Base-by-base conservation (phyloP, 2,888 invertebrate genomes). In the Falcaria lacertinaria region DNA sequence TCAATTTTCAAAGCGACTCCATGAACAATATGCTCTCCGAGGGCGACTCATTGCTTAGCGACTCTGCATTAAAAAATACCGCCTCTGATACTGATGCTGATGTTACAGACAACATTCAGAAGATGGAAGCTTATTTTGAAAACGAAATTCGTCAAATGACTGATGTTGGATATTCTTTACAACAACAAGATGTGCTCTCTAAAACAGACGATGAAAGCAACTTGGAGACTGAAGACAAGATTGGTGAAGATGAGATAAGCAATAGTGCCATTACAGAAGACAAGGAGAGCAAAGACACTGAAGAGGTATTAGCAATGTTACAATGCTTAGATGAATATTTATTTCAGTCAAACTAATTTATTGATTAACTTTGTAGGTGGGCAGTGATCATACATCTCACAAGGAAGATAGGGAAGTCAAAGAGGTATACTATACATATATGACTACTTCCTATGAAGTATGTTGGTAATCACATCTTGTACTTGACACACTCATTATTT, bases 1-100 rank as follows among this genome's bases (percentile, higher is more conserved):
- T 86, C 16, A 85, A 76, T 16, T 89, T 85, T 52, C 80, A 81
- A 33, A 85, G 79, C 47, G 86, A 83, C 45, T 80, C 85, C 42
- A 54, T 85, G 50, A 80, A 76, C 54, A 80, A 80, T 57, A 77
- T 75, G 45, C 72, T 83, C 44, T 78, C 80, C 25, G 87, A 86
- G 48, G 82, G 80, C 34, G 85, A 88, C 63, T 87, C 86, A 32
- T 72, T 76, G 42, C 69, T 80, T 40, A 81, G 81, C 59, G 80
- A 81, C 52, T 53, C 69, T 19, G 59, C 49, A 1, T 68, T 59
- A 1, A 74, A 60, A 52, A 80, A 75, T 64, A 64, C 65, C 17
- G 53, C 64, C 36, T 78, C 78, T 45, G 82, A 85, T 48, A 74
- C 68, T 51, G 83, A 82, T 54, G 75, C 64, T 60, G 84, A 83